Evolutionary conservation across 2,113 vertebrate genomes (phyloP).

Genomic region (Condylura cristata): DNA sequence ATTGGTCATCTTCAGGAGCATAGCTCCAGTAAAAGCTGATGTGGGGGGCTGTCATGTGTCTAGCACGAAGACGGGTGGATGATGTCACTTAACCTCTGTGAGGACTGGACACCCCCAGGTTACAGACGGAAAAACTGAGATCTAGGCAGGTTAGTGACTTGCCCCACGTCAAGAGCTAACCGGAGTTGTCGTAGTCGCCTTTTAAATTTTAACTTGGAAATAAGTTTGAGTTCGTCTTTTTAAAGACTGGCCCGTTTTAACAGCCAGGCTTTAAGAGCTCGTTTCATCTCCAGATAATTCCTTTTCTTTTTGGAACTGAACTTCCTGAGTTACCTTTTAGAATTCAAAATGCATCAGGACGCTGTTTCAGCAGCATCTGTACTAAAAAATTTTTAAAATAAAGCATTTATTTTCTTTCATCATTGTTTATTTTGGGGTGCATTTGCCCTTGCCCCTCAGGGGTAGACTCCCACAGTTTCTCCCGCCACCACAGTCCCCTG

Average conservation of each 20-base stretch:
- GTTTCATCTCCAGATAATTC: constrained; percentile 41
- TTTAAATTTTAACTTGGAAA: constrained; percentile 16
- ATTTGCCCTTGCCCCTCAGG: too few relatives aligned
- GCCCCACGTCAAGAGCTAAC: background rate
- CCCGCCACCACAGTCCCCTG: too few relatives aligned
- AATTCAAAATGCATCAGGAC: background rate
- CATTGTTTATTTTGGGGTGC: too few relatives aligned
- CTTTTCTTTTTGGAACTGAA: background rate
- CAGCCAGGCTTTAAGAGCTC: background rate
- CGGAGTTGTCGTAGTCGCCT: background rate
- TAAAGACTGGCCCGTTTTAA: background rate
- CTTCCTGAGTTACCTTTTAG: constrained; percentile 27
- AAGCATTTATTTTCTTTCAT: too few relatives aligned
- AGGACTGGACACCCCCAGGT: background rate
- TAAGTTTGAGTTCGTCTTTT: constrained; percentile 14
- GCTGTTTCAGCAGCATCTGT: background rate
- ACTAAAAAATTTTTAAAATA: too few relatives aligned
- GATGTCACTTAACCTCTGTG: background rate
- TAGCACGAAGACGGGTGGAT: background rate
- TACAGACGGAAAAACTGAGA: background rate
- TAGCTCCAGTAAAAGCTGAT: too few relatives aligned
- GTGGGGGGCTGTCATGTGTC: background rate
- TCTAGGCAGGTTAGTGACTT: background rate
- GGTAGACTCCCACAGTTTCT: too few relatives aligned
- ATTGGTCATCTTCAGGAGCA: too few relatives aligned